Evolutionary conservation across 2,113 vertebrate genomes (phyloP), one percentile per base, ranked within the genome.

Genomic region (Steatornis caripensis): DNA sequence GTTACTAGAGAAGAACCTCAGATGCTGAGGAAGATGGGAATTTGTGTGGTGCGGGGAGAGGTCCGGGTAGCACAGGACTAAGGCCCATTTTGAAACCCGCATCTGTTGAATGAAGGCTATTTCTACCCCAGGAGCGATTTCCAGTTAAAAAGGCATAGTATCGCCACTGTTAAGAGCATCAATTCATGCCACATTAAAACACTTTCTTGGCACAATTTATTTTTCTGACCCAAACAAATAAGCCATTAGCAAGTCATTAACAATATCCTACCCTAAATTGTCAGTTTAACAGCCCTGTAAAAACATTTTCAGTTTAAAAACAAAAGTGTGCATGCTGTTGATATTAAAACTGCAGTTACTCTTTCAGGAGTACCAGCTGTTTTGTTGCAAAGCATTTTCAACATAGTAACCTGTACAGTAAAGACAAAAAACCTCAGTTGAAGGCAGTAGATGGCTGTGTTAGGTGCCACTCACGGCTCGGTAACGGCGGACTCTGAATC

Each of bases 161-260:
- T 55, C 87, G 81, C 87, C 87, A 64, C 68, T 85, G 85, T 85
- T 90, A 91, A 97, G 70, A 96, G 96, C 91, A 95, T 85, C 92
- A 92, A 94, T 75, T 91, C 94, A 97, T 80, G 94, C 95, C 94
- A 96, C 92, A 87, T 90, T 90, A 95, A 89, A 95, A 92, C 79
- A 96, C 95, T 96, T 97, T 97, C 95, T 97, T 96, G 97, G 97
- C 96, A 97, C 95, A 93, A 89, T 93, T 97, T 92, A 95, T 96
- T 96, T 94, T 97, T 97, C 96, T 97, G 97, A 97, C 90, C 85
- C 96, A 96, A 94, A 97, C 97, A 97, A 93, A 97, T 85, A 97
- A 79, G 79, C 94, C 95, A 95, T 95, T 92, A 92, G 92, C 96
- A 93, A 96, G 69, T 96, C 86, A 97, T 97, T 93, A 96, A 97